These are phyloP conservation scores for Hydropsyche tenuis DNA, from an alignment of 1,140 invertebrate species.

Conservation along the genomic window DNA sequence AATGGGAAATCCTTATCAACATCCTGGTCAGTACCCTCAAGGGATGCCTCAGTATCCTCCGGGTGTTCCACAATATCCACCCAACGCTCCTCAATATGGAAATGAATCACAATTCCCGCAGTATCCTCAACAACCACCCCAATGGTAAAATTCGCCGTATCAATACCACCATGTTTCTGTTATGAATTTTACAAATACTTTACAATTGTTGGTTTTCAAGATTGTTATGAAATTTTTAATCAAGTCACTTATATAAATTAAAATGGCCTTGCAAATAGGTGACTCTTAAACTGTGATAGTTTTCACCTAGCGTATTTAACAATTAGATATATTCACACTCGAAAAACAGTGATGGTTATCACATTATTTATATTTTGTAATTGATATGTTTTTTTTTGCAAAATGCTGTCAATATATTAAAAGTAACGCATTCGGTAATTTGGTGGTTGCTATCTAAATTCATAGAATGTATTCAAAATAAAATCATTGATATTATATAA, in stretches of 20 bases:
- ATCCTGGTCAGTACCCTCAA: slow-evolving; percentile 32
- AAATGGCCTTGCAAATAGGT: not conserved
- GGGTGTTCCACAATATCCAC: slow-evolving; percentile 50
- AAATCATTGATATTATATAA: too few relatives aligned
- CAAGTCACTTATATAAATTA: not conserved
- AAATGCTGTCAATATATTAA: too few relatives aligned
- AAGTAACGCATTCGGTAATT: too few relatives aligned
- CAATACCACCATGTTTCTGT: not conserved
- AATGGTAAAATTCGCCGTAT: slow-evolving; percentile 35
- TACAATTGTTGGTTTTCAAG: slow-evolving; percentile 19
- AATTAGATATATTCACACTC: not conserved
- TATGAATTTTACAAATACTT: slow-evolving; percentile 1
- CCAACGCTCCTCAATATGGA: slow-evolving; percentile 51
- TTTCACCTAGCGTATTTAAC: slow-evolving; percentile 15
- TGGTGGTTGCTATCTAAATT: too few relatives aligned
- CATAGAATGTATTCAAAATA: too few relatives aligned
- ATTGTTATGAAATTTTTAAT: slow-evolving; percentile 10
- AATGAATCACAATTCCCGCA: not conserved
- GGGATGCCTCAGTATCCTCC: slow-evolving; percentile 47
- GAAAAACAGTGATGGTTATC: too few relatives aligned
- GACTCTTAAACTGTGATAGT: slow-evolving; percentile 17
- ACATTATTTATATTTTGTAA: too few relatives aligned
- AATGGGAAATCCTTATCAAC: slow-evolving; percentile 49
- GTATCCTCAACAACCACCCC: slow-evolving; percentile 53
- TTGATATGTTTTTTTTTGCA: too few relatives aligned